Evolutionary conservation across 1,140 invertebrate genomes (phyloP).

Genomic region (Tetraneura akinire): DNA sequence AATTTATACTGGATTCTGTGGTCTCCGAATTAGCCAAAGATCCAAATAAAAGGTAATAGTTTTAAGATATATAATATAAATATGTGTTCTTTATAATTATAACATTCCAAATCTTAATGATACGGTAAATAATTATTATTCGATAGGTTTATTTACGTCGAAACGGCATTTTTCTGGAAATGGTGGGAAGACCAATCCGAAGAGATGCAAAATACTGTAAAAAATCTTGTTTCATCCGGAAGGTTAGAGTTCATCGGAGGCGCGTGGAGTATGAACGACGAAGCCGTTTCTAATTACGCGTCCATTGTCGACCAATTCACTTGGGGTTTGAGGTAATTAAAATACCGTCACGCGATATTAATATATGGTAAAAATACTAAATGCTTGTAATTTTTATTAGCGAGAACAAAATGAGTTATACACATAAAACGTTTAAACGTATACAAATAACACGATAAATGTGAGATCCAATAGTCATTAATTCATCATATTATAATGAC

Average conservation of each 20-base stretch:
- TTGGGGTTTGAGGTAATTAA: constrained; percentile 56
- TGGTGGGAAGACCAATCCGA: constrained; percentile 68
- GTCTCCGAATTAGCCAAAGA: constrained; percentile 63
- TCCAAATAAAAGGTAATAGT: constrained; percentile 58
- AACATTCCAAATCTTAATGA: neutral
- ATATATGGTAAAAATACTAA: no score
- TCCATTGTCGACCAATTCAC: constrained; percentile 72
- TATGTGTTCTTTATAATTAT: no score
- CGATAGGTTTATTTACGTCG: constrained; percentile 68
- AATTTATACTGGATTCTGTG: constrained; percentile 68
- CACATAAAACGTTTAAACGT: no score
- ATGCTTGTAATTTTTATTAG: no score
- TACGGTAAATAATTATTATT: no score
- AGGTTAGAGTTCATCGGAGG: constrained; percentile 67
- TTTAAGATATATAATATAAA: no score
- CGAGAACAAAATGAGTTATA: no score
- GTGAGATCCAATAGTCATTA: no score
- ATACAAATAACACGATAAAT: no score
- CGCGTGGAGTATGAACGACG: constrained; percentile 70
- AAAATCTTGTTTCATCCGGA: constrained; percentile 60
- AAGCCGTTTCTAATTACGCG: constrained; percentile 70
- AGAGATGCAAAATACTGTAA: constrained; percentile 59
- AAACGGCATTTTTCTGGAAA: constrained; percentile 70
- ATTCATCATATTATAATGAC: no score
- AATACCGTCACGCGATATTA: no score